phyloP scores from a whole-genome alignment of 2,888 invertebrate genomes.

The Meteorus colon region DNA sequence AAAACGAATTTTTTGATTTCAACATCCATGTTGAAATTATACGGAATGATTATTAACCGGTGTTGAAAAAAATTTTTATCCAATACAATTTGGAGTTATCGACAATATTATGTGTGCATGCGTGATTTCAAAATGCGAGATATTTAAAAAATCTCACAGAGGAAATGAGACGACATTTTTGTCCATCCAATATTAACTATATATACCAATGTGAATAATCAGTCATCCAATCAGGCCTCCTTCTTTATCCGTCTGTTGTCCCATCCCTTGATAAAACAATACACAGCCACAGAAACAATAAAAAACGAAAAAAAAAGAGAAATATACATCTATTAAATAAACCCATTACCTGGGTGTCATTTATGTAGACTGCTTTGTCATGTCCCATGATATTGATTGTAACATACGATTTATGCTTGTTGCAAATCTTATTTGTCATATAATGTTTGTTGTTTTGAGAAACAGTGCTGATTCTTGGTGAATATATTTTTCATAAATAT shows the following conservation, averaged over 20 bases:
- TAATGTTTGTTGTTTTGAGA: background rate
- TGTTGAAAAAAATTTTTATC: background rate
- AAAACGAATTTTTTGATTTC: too few relatives aligned
- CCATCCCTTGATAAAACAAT: background rate
- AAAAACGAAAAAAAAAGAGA: background rate
- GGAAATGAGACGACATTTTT: background rate
- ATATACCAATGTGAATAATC: background rate
- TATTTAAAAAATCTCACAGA: background rate
- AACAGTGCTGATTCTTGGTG: too few relatives aligned
- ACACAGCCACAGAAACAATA: background rate
- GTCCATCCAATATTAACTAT: too few relatives aligned
- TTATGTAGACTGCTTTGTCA: background rate
- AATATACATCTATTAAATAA: background rate
- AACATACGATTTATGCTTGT: too few relatives aligned
- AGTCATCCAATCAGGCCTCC: background rate
- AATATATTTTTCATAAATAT: too few relatives aligned
- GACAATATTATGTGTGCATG: background rate
- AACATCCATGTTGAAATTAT: too few relatives aligned
- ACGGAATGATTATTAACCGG: background rate
- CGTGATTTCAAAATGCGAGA: background rate
- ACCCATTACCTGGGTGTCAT: background rate
- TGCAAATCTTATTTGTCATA: background rate
- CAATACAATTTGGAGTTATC: background rate
- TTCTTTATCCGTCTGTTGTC: background rate
- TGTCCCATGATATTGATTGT: too few relatives aligned